These are phyloP conservation scores for Pogonomyrmex californicus DNA, from an alignment of 1,140 invertebrate species.

Conservation along the genomic window DNA sequence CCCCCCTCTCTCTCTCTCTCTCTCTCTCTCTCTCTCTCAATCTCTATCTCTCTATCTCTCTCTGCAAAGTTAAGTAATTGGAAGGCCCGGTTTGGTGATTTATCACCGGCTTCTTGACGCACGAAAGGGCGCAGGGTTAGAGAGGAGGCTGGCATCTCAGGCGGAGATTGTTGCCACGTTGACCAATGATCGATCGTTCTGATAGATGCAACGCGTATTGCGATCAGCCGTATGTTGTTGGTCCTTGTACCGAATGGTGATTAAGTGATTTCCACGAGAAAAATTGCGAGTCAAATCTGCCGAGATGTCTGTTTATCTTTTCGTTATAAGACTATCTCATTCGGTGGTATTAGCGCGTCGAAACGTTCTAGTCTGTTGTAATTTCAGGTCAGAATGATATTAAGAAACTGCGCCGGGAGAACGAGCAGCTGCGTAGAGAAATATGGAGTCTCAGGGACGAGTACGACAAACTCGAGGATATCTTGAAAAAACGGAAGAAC, in stretches of 20 bases:
- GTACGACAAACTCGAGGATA: constrained; percentile 94
- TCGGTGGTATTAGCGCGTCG: neutral
- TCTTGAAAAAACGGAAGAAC: constrained; percentile 89
- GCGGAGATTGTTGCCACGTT: constrained; percentile 71
- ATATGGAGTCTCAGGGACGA: constrained; percentile 95
- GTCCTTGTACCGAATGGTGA: constrained; percentile 56
- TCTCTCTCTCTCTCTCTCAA: constrained; percentile 1
- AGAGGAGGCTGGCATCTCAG: constrained; percentile 41
- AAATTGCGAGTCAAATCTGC: constrained; percentile 57
- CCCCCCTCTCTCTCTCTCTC: constrained; percentile 36
- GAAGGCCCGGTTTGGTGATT: constrained; percentile 74
- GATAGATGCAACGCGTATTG: constrained; percentile 68
- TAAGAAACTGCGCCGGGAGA: constrained; percentile 94
- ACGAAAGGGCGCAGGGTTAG: constrained; percentile 68
- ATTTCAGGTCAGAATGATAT: constrained; percentile 94
- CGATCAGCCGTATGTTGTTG: constrained; percentile 62
- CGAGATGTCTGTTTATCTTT: constrained; percentile 14
- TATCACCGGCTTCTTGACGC: constrained; percentile 76
- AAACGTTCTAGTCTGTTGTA: constrained; percentile 43
- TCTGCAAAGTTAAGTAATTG: constrained; percentile 76
- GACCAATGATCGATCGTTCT: constrained; percentile 79
- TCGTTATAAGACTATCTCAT: constrained; percentile 4
- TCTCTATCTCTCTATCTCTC: constrained; percentile 11
- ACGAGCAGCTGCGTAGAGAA: constrained; percentile 94
- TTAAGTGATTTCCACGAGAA: constrained; percentile 75